Evolutionary conservation across 2,888 invertebrate species (phyloP).

Genomic region (Limnephilus marmoratus): DNA sequence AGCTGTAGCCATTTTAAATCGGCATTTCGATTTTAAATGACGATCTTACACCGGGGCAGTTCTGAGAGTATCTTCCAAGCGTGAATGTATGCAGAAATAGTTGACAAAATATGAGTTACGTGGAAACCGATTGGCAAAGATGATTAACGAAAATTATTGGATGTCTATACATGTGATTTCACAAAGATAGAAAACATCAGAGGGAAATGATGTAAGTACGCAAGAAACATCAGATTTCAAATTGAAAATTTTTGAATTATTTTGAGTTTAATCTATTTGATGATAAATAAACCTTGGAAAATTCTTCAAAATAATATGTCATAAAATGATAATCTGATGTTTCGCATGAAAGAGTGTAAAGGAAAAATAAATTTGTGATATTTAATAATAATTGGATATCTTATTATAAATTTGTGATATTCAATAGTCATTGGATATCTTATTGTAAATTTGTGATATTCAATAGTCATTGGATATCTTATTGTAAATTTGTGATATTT

Average conservation of each 20-base stretch:
- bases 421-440: too few relatives aligned
- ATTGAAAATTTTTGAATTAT: too few relatives aligned
- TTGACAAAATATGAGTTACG: background rate
- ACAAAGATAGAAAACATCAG: background rate
- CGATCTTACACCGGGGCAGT: too few relatives aligned
- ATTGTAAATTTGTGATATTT: too few relatives aligned
- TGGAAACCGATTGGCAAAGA: background rate
- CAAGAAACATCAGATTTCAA: background rate
- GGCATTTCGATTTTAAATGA: too few relatives aligned
- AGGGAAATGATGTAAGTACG: background rate
- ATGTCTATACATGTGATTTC: background rate
- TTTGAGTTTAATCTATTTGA: too few relatives aligned
- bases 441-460: too few relatives aligned
- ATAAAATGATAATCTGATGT: background rate
- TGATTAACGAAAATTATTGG: background rate
- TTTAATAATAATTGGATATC: background rate
- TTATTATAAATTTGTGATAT: too few relatives aligned
- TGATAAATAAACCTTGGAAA: background rate
- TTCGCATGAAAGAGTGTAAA: background rate
- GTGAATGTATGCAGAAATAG: too few relatives aligned
- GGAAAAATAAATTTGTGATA: background rate
- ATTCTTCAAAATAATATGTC: background rate
- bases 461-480: too few relatives aligned
- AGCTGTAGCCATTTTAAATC: too few relatives aligned
- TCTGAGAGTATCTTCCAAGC: too few relatives aligned